A percentile compares a stretch with the other conserved stretches of the same genome.
Evolutionary conservation across 2,888 invertebrate species (phyloP).

Genomic region (Chrysotoxum bicinctum): DNA sequence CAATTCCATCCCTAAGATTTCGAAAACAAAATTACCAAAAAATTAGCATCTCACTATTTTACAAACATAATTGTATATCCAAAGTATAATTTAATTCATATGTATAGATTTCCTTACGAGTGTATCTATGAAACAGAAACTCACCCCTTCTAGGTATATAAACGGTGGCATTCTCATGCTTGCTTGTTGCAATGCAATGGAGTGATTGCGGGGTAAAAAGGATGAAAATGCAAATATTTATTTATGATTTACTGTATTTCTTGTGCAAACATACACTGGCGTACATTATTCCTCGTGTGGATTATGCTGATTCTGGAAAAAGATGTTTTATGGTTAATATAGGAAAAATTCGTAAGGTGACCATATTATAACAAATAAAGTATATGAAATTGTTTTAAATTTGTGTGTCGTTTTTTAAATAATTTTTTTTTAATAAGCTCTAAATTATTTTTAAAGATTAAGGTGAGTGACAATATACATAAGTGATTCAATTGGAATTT

Average conservation of each 20-base stretch:
- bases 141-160: background rate
- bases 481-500: too few relatives aligned
- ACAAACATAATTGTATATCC: too few relatives aligned
- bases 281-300: slow-evolving; percentile 4
- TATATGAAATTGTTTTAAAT: too few relatives aligned
- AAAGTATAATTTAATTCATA: too few relatives aligned
- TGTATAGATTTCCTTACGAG: too few relatives aligned
- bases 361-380: background rate
- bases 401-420: too few relatives aligned
- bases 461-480: too few relatives aligned
- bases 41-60: too few relatives aligned
- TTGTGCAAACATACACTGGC: slow-evolving; percentile 55
- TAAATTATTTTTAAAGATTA: too few relatives aligned
- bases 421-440: too few relatives aligned
- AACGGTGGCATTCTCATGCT: background rate
- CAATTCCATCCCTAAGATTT: too few relatives aligned
- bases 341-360: background rate
- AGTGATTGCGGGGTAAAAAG: slow-evolving; percentile 2
- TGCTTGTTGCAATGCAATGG: background rate
- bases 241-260: slow-evolving; percentile 70
- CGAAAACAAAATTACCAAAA: too few relatives aligned
- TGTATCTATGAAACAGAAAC: background rate
- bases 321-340: background rate
- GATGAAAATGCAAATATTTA: slow-evolving; percentile 60
- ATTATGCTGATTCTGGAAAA: slow-evolving; percentile 2